Base-by-base conservation (phyloP, 2,797 vertebrate species). In the Siniperca scherzeri region DNA sequence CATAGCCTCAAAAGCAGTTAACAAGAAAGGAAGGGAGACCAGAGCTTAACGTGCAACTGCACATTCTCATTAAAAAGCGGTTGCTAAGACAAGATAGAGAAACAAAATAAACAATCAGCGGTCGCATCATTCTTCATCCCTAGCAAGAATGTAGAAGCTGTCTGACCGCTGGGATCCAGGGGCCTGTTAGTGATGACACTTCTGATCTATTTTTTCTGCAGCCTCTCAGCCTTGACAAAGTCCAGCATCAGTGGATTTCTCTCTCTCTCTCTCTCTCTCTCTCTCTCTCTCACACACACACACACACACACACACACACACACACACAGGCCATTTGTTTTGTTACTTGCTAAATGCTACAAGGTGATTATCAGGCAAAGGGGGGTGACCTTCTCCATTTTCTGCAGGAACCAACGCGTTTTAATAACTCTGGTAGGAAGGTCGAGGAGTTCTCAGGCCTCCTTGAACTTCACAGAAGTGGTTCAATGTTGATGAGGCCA, bases 301-400 rank as follows among this genome's bases (percentile, higher is more conserved):
- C 71, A 69, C 78, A 76, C 83, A 75, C 75, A 71, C 74, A 66
- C 82, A 77, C 84, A 70, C 77, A 65, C 68, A 83, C 80, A 77
- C 81, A 81, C 81, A 68, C 56, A 67, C 19, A 84, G 91, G 85
- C 96, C 97, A 97, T 98, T 97, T 98, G 97, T 97, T 97, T 96
- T 96, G 95, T 96, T 97, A 97, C 88, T 91, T 96, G 96, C 92
- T 95, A 96, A 98, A 97, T 93, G 95, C 95, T 96, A 96, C 94
- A 93, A 97, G 96, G 96, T 95, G 96, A 96, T 96, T 95, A 96
- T 94, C 89, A 95, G 92, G 85, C 84, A 70, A 87, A 69, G 7
- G 76, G 67, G 70, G 80, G 78, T 67, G 78, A 83, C 85, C 76
- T 62, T 73, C 76, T 81, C 71, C 25, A 46, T 85, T 88, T 92